Evolutionary conservation across 1,140 invertebrate species (phyloP), one percentile per base, ranked within the genome.

Genomic region (Aphelinus atriplicis): DNA sequence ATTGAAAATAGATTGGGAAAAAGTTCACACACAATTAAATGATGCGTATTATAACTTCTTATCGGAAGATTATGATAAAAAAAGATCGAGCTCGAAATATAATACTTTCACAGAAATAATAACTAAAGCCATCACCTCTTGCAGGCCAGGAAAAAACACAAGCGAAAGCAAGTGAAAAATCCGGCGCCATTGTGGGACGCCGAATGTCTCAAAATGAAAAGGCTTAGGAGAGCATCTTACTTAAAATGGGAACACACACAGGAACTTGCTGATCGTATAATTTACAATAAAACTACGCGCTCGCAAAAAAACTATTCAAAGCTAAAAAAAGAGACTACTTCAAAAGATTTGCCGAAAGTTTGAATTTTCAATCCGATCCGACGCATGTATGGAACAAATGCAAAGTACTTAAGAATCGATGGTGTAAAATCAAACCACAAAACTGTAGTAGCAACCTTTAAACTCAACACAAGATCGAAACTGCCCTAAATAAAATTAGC

Each of bases 61-160:
- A 5, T 3, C 55, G 1, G 1, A 3, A 4, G 53, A 68, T 1
- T 68, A n/a, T 26, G 1, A 57, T 10, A 56, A 46, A 1, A 2
- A n/a, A 6, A 5, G 43, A 1, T 3, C 55, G 1, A 68, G 42
- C 1, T 7, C 1, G 5, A 57, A 68, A 26, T 68, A 68, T 71
- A 70, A 73, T 4, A 74, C 67, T 72, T 70, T 69, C 46, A 70
- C 61, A 5, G 26, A 78, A 47, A 76, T 9, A 46, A 62, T 71
- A 65, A 51, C 51, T 61, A 79, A 80, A 75, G 66, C 80, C 45
- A 60, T 71, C 70, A 72, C 55, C 66, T 46, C 71, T n/a, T 26
- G 7, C 2, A 58, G 69, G 1, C 56, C 70, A 0, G 65, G 72
- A 68, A 77, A 75, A 70, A n/a, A 65, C 2, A 7, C 26, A 26